Percentiles rank a stretch among this genome's conserved stretches.
phyloP scores from a whole-genome alignment of 2,888 invertebrate genomes.

The Tolmerus cingulatus region DNA sequence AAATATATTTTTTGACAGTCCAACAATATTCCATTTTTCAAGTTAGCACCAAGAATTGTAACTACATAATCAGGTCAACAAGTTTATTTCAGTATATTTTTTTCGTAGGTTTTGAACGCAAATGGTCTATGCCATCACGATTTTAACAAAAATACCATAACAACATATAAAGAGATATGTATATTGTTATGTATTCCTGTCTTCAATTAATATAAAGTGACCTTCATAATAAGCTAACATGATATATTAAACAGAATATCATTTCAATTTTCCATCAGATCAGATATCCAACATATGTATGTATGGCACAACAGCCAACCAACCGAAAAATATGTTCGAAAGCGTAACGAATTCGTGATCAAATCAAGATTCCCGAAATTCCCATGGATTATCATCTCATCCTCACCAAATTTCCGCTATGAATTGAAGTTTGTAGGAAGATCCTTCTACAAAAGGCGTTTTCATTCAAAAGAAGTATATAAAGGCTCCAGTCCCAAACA shows the following conservation, averaged over 20 bases:
- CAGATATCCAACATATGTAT: not conserved
- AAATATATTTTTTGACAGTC: no score
- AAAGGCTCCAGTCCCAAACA: not conserved
- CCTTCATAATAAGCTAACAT: no score
- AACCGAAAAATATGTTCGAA: not conserved
- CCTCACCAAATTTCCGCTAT: constrained; percentile 10
- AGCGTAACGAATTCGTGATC: not conserved
- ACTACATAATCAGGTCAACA: no score
- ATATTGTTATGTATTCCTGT: no score
- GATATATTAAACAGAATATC: not conserved
- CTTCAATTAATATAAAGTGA: no score
- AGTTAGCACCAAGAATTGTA: no score
- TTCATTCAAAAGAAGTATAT: not conserved
- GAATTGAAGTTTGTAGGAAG: constrained; percentile 9
- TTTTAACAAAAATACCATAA: no score
- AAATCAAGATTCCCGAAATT: not conserved
- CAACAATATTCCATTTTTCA: no score
- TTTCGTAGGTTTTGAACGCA: no score
- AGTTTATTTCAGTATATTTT: no score
- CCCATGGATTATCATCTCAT: not conserved
- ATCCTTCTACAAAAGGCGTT: not conserved
- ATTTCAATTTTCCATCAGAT: not conserved
- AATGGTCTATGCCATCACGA: no score
- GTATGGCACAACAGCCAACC: not conserved
- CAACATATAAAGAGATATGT: no score